Conservation (phyloP, 92 coral and sea anemone species). For the Phenganax subtilis region DNA sequence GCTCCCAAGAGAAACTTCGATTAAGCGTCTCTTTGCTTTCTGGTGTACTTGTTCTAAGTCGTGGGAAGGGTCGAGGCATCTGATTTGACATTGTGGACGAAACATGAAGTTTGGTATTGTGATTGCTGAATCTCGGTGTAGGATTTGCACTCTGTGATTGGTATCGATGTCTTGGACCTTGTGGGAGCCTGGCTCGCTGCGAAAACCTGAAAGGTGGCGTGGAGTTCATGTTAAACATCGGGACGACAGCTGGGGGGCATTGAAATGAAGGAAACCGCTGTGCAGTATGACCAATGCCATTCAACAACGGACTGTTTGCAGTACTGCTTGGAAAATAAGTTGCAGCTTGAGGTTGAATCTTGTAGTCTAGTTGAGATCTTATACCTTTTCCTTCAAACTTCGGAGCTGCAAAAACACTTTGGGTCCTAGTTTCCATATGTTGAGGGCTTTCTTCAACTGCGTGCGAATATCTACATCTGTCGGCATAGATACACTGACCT, state of each 20-base stretch:
- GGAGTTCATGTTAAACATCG: neutral
- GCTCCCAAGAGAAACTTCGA: conserved; percentile 39
- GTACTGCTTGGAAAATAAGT: neutral
- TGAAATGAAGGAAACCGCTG: conserved; percentile 1
- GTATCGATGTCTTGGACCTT: neutral
- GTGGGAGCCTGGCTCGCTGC: neutral
- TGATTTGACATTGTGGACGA: neutral
- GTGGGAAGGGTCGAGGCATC: neutral
- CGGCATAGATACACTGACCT: neutral
- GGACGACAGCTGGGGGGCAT: neutral
- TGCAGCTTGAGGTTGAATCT: neutral
- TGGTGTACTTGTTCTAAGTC: neutral
- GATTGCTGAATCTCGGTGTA: neutral
- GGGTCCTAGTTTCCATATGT: neutral
- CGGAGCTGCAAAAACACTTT: neutral
- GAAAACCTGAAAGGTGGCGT: neutral
- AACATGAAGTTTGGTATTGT: neutral
- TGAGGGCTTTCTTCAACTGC: neutral
- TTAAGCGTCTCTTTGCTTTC: neutral
- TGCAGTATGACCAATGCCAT: neutral
- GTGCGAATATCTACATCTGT: conserved; percentile 8
- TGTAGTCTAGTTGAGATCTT: neutral
- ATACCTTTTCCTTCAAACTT: neutral
- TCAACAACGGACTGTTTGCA: neutral
- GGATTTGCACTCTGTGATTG: neutral